These are phyloP conservation scores for Tetanocera ferruginea DNA, from an alignment of 2,888 invertebrate species.

Conservation along the genomic window DNA sequence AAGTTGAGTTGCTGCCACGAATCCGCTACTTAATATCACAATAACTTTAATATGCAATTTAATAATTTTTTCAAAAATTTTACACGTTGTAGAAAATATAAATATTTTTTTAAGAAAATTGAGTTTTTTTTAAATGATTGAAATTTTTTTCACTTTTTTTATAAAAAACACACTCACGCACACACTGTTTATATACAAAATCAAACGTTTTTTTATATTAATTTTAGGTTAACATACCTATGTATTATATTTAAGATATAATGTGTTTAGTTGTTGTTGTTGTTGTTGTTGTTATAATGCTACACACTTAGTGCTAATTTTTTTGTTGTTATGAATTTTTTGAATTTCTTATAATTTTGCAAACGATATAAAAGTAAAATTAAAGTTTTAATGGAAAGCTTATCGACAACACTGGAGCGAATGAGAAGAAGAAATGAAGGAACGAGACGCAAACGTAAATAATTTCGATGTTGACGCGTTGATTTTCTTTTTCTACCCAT, in stretches of 20 bases:
- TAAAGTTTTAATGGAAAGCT: constrained; percentile 19
- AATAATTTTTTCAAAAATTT: neutral
- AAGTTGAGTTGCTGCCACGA: constrained; percentile 4
- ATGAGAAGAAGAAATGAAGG: constrained; percentile 59
- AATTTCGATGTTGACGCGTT: constrained; percentile 69
- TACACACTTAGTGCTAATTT: constrained; percentile 7
- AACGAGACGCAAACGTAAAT: constrained; percentile 69
- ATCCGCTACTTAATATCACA: constrained; percentile 56
- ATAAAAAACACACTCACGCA: neutral
- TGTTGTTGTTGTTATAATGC: neutral
- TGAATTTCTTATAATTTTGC: constrained; percentile 27
- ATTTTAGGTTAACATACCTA: too few species aligned
- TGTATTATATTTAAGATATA: too few species aligned
- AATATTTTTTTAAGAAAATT: too few species aligned
- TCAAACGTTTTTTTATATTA: neutral
- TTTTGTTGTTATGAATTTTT: neutral
- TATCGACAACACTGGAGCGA: neutral
- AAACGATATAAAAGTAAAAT: constrained; percentile 35
- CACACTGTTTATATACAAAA: neutral
- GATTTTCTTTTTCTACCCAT: constrained; percentile 70
- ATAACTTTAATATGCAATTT: constrained; percentile 45
- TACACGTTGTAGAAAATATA: too few species aligned
- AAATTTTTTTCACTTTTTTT: neutral
- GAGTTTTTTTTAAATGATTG: neutral
- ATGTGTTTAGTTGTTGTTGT: neutral